A percentile compares a stretch with the other conserved stretches of the same genome.
Conservation (phyloP, 2,113 vertebrate species). For the Sander vitreus region DNA sequence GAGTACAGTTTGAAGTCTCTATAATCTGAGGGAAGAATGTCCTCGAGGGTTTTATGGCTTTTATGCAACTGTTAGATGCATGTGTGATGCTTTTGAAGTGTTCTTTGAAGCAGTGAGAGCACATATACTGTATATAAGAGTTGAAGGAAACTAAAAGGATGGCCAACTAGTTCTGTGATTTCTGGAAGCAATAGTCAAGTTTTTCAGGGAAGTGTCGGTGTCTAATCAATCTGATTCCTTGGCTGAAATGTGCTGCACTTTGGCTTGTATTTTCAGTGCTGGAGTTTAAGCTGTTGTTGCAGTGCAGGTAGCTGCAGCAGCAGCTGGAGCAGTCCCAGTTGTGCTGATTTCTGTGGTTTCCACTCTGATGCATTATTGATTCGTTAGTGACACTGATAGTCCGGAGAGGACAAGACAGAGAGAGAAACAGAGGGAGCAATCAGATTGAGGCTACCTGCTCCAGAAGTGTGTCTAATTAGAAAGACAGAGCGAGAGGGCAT, state of each 20-base stretch:
- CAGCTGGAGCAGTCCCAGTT: slow-evolving; percentile 32
- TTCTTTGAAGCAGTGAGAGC: slow-evolving; percentile 8
- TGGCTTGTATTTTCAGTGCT: slow-evolving; percentile 12
- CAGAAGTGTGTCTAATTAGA: slow-evolving; percentile 64
- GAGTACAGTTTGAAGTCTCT: slow-evolving; percentile 29
- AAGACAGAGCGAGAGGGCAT: slow-evolving; percentile 46
- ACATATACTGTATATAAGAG: neutral
- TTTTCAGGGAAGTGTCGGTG: neutral
- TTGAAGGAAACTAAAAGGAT: neutral
- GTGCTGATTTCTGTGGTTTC: slow-evolving; percentile 74
- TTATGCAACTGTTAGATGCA: slow-evolving; percentile 23
- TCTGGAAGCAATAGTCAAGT: neutral
- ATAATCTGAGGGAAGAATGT: slow-evolving; percentile 24
- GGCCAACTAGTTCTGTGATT: neutral
- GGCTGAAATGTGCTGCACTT: slow-evolving; percentile 10
- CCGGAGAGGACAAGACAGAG: slow-evolving; percentile 26
- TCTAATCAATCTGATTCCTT: neutral
- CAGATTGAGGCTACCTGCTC: slow-evolving; percentile 49
- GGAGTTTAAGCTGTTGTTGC: slow-evolving; percentile 15
- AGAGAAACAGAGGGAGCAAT: slow-evolving; percentile 30
- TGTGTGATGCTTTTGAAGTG: slow-evolving; percentile 8
- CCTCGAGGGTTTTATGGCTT: slow-evolving; percentile 38
- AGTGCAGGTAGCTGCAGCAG: slow-evolving; percentile 55
- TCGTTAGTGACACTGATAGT: slow-evolving; percentile 63
- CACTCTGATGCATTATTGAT: slow-evolving; percentile 66